Evolutionary conservation across 2,888 invertebrate genomes (phyloP), one percentile per base, ranked within the genome.

Genomic region (Strigamia crassipes): DNA sequence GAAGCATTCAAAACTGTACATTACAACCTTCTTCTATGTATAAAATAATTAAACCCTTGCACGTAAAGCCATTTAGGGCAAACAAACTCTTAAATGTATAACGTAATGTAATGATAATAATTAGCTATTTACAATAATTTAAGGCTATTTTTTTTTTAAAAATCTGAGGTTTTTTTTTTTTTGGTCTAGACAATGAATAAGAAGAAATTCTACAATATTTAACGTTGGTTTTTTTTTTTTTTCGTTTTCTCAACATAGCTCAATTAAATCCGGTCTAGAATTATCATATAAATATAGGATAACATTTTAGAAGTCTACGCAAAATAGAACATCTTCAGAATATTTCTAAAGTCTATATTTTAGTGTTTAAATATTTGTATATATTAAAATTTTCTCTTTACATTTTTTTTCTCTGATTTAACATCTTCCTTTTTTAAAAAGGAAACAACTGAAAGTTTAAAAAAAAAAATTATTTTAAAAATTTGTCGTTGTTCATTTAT

Each of bases 1-100:
- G 56, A 56, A 56, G 56, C 56, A 56, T 56, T 56, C 56, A n/a
- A 56, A 27, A 56, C 56, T 56, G 56, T 56, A 56, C 56, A 56
- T 56, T 56, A 56, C 56, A 56, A 56, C 56, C 56, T 46, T 46
- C 5, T 46, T 46, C 46, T 46, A 46, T 46, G 46, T 46, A 46
- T 46, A 46, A 46, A 46, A 46, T 46, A 46, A 46, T 46, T 46
- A 46, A 46, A 38, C 38, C 38, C 38, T 38, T 38, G 38, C 38
- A 38, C 38, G 38, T 38, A 38, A 38, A 38, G 38, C 46, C 46
- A 46, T 46, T 46, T 46, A 46, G 46, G 46, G 46, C 46, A 46
- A 46, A 46, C 46, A 46, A 46, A 46, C n/a, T 46, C n/a, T 13
- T 15, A 46, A n/a, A 46, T 42, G 42, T 42, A 42, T 46, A 46